These are phyloP conservation scores for Megaptera novaeangliae DNA, from an alignment of 2,113 vertebrate genomes.

Conservation along the genomic window DNA sequence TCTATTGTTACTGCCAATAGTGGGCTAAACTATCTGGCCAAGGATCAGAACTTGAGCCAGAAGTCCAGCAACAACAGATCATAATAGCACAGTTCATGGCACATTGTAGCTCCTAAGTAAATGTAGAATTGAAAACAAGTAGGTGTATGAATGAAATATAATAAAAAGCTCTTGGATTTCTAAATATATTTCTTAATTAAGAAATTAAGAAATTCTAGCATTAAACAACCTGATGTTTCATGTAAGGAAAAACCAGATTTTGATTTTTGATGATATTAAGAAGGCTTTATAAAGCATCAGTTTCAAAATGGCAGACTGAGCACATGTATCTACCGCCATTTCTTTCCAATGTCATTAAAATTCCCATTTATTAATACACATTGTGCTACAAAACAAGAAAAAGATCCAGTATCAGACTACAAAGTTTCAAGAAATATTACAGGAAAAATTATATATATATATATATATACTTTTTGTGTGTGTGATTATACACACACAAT, in stretches of 20 bases:
- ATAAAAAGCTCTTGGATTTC: background rate
- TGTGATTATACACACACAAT: background rate
- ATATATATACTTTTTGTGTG: no score
- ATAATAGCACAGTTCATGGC: background rate
- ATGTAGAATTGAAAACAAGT: background rate
- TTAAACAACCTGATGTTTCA: background rate
- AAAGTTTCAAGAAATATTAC: background rate
- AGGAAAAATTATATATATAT: background rate
- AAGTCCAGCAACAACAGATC: background rate
- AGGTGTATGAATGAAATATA: background rate
- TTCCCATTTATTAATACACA: background rate
- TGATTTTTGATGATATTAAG: background rate
- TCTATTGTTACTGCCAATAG: background rate
- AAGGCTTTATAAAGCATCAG: background rate
- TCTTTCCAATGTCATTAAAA: background rate
- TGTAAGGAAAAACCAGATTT: background rate
- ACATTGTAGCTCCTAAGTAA: background rate
- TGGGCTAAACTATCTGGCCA: background rate
- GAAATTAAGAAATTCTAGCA: background rate
- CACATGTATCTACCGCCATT: background rate
- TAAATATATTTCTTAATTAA: slow-evolving; percentile 7
- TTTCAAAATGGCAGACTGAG: background rate
- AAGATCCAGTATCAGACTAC: background rate
- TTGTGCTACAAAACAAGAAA: background rate
- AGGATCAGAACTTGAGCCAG: background rate